Percentiles rank a stretch among this genome's conserved stretches.
Conservation (phyloP, 2,888 invertebrate species). For the Hermaeophaga mercurialis region DNA sequence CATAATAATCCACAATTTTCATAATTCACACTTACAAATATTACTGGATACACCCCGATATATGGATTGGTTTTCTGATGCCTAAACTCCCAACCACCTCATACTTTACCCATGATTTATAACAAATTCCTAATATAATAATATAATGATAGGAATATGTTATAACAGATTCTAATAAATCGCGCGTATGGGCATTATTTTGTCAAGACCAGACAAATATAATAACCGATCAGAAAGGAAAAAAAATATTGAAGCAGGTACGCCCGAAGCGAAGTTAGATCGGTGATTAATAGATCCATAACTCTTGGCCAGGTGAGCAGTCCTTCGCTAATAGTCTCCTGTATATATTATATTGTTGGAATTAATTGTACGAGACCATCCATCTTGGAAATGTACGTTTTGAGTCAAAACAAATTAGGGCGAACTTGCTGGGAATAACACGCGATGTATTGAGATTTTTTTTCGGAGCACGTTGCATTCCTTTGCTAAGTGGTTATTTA, state of each 20-base stretch:
- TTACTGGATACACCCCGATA: not conserved
- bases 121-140: constrained; percentile 28
- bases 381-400: constrained; percentile 50
- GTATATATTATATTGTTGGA: constrained; percentile 50
- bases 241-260: constrained; percentile 44
- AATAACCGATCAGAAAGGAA: constrained; percentile 24
- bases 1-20: not conserved
- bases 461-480: constrained; percentile 29
- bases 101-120: constrained; percentile 34
- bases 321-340: constrained; percentile 49
- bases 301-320: constrained; percentile 53
- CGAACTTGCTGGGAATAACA: constrained; percentile 44
- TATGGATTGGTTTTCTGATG: not conserved
- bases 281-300: constrained; percentile 54
- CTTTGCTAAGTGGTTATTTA: not conserved
- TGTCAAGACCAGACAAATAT: constrained; percentile 51
- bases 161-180: constrained; percentile 40
- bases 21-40: constrained; percentile 4
- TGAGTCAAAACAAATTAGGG: constrained; percentile 52
- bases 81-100: not conserved
- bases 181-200: constrained; percentile 50
- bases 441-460: constrained; percentile 49
- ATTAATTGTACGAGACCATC: constrained; percentile 54
- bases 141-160: constrained; percentile 35
- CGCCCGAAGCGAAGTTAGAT: constrained; percentile 47